phyloP scores from a whole-genome alignment of 2,797 vertebrate genomes.

The Scarus forsteni region DNA sequence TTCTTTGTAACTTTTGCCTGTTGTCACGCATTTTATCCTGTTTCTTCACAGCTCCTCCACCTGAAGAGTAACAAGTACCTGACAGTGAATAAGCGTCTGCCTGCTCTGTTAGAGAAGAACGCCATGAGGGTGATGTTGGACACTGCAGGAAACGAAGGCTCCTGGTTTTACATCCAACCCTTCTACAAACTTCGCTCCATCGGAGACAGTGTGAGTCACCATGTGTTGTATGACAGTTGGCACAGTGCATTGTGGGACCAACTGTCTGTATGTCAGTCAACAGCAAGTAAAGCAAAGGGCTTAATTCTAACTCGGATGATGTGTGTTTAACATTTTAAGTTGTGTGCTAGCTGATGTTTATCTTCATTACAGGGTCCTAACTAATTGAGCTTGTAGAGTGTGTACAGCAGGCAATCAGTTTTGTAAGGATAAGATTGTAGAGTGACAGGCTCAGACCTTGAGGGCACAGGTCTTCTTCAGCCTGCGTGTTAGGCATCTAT shows the following conservation, averaged over 20 bases:
- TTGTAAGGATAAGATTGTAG: background rate
- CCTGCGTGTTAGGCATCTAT: slow-evolving; percentile 4
- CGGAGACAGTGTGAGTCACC: slow-evolving; percentile 93
- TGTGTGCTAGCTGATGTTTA: background rate
- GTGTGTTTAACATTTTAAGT: background rate
- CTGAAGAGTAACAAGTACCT: slow-evolving; percentile 99
- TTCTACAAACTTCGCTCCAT: slow-evolving; percentile 99
- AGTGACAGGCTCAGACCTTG: background rate
- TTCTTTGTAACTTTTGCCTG: background rate
- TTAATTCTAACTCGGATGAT: slow-evolving; percentile 3
- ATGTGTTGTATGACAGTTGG: background rate
- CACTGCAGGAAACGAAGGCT: slow-evolving; percentile 96
- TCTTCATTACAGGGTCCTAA: background rate
- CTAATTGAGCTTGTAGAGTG: background rate
- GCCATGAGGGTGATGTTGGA: slow-evolving; percentile 98
- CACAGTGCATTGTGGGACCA: background rate
- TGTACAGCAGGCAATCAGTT: background rate
- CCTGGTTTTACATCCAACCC: slow-evolving; percentile 99
- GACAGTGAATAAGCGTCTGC: slow-evolving; percentile 97
- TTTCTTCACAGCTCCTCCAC: slow-evolving; percentile 89
- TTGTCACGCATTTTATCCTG: background rate
- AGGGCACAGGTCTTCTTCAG: background rate
- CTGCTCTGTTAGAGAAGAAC: slow-evolving; percentile 96
- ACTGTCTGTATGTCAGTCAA: background rate
- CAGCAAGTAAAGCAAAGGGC: background rate